A percentile compares a stretch with the other conserved stretches of the same genome.
Evolutionary conservation across 2,888 invertebrate species (phyloP).

Genomic region (Drosophila neotestacea): DNA sequence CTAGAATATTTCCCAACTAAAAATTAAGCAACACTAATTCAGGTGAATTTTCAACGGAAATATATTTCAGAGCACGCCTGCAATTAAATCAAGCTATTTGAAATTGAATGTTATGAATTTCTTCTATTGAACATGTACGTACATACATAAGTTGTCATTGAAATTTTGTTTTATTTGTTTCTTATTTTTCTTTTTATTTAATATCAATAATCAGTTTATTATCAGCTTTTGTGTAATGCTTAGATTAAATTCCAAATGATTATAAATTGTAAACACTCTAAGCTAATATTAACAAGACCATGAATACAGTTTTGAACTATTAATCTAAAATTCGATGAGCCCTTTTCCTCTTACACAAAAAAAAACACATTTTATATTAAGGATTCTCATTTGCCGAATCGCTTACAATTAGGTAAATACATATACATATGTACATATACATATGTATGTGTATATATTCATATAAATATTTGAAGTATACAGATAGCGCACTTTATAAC

Average conservation of each 20-base stretch:
- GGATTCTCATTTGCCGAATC: conserved; percentile 6
- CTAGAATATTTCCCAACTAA: neutral
- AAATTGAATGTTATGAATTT: conserved; percentile 1
- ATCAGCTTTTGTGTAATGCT: conserved; percentile 9
- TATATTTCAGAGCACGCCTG: neutral
- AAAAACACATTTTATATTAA: conserved; percentile 4
- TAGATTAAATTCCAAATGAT: conserved; percentile 29
- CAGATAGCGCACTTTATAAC: conserved; percentile 56
- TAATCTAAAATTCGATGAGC: conserved; percentile 26
- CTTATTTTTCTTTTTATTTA: neutral
- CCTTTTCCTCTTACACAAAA: conserved; percentile 15
- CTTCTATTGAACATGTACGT: neutral
- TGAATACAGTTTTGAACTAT: conserved; percentile 53
- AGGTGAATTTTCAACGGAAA: neutral
- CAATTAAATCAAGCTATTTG: neutral
- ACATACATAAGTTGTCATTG: neutral
- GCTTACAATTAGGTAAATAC: conserved; percentile 19
- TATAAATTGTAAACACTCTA: conserved; percentile 54
- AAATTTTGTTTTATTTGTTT: neutral
- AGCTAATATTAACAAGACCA: conserved; percentile 57
- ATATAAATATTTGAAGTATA: conserved; percentile 42
- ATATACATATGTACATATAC: conserved; percentile 25
- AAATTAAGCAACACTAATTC: neutral
- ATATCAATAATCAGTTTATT: conserved; percentile 33
- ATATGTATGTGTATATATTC: conserved; percentile 17